Percentiles rank a stretch among this genome's conserved stretches.
Evolutionary conservation across 2,888 invertebrate genomes (phyloP).

Genomic region (Eilema caniola): DNA sequence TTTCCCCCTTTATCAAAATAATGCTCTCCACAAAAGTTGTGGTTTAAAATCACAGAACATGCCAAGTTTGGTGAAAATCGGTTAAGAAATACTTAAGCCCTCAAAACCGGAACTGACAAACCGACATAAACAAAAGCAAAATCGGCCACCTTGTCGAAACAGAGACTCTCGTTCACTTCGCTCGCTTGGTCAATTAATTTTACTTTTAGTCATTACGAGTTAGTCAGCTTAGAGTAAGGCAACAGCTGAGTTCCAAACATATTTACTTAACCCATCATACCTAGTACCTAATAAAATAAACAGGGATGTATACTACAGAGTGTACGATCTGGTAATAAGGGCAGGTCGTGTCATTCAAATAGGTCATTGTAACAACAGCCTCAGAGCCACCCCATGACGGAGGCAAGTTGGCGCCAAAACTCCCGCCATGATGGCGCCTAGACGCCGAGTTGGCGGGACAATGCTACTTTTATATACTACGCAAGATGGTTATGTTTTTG

Average conservation of each 20-base stretch:
- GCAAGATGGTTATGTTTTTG: not conserved
- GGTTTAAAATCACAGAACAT: no score
- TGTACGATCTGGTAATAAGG: slow-evolving; percentile 33
- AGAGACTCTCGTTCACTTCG: no score
- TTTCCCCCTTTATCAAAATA: no score
- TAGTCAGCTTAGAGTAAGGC: not conserved
- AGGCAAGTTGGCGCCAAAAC: slow-evolving; percentile 79
- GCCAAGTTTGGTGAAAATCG: no score
- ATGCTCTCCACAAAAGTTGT: no score
- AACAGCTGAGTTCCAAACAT: slow-evolving; percentile 1
- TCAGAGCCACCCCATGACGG: slow-evolving; percentile 66
- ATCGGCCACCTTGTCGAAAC: no score
- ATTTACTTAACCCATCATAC: slow-evolving; percentile 23
- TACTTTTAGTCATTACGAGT: not conserved
- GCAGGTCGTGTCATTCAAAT: slow-evolving; percentile 54
- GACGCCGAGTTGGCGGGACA: slow-evolving; percentile 56
- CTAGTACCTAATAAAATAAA: slow-evolving; percentile 30
- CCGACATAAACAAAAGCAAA: no score
- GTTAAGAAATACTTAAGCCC: no score
- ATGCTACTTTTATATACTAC: slow-evolving; percentile 37
- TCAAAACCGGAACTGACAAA: no score
- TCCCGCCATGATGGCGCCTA: slow-evolving; percentile 74
- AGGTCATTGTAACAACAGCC: slow-evolving; percentile 69
- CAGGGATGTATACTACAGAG: slow-evolving; percentile 20
- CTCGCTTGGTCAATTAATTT: no score